These are phyloP conservation scores for Eleginops maclovinus DNA, from an alignment of 2,113 vertebrate species.

Conservation along the genomic window DNA sequence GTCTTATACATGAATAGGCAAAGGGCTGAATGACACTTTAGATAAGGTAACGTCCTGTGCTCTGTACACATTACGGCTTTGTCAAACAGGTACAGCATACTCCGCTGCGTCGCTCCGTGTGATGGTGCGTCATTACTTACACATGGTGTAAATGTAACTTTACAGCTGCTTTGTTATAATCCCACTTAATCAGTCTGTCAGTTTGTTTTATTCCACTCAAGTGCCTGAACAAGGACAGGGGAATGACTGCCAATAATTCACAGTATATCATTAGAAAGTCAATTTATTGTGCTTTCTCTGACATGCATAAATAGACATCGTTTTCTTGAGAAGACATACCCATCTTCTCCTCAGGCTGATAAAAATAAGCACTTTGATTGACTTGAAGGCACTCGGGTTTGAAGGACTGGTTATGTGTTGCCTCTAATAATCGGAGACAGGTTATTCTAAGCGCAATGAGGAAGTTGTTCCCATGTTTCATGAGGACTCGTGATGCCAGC, in stretches of 20 bases:
- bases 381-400: background rate
- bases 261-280: background rate
- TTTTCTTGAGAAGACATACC: background rate
- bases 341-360: background rate
- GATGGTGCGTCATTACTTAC: constrained; percentile 11
- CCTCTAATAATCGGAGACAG: constrained; percentile 5
- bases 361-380: background rate
- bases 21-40: constrained; percentile 59
- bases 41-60: constrained; percentile 43
- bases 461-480: constrained; percentile 42
- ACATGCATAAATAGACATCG: background rate
- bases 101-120: background rate
- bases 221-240: background rate
- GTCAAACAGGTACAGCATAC: constrained; percentile 37
- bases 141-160: constrained; percentile 4
- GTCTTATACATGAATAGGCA: constrained; percentile 29
- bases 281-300: background rate
- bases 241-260: background rate
- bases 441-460: constrained; percentile 48
- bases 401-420: background rate
- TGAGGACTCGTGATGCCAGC: constrained; percentile 42
- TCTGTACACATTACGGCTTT: constrained; percentile 19
- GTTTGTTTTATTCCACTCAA: constrained; percentile 10
- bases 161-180: constrained; percentile 12
- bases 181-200: constrained; percentile 17